These are phyloP conservation scores for Trogon surrucura DNA, from an alignment of 2,113 vertebrate genomes.

Conservation along the genomic window DNA sequence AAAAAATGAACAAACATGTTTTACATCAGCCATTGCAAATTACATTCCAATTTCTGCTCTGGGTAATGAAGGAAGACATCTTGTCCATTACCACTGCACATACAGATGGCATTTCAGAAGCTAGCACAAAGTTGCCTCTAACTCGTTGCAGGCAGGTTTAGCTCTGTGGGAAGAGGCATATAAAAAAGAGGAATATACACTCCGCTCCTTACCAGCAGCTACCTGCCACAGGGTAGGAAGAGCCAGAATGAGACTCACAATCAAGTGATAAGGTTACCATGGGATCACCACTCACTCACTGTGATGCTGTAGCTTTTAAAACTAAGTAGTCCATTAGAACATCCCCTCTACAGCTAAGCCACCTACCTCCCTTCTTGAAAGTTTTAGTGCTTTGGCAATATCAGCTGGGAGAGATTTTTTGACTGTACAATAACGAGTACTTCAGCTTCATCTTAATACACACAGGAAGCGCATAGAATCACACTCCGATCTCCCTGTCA, in stretches of 20 bases:
- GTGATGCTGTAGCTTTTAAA: background rate
- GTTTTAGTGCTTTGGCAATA: constrained; percentile 42
- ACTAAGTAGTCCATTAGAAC: background rate
- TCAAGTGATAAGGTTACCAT: background rate
- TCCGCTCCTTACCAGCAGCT: background rate
- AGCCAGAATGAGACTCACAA: background rate
- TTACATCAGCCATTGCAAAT: constrained; percentile 59
- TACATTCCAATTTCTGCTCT: constrained; percentile 41
- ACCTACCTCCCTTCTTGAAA: constrained; percentile 7
- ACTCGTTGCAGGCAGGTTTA: background rate
- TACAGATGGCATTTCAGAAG: background rate
- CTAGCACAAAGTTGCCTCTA: background rate
- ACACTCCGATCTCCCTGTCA: background rate
- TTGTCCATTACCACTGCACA: background rate
- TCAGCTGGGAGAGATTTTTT: constrained; percentile 6
- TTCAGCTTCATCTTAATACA: background rate
- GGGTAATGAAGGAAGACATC: constrained; percentile 36
- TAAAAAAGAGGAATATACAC: background rate
- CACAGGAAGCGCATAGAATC: background rate
- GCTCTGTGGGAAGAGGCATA: background rate
- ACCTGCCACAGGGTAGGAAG: background rate
- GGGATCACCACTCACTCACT: background rate
- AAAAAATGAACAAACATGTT: constrained; percentile 12
- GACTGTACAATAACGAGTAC: background rate
- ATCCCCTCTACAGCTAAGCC: background rate